These are phyloP conservation scores for Eudasyphora cyanicolor DNA, from an alignment of 2,888 invertebrate species.

Conservation along the genomic window DNA sequence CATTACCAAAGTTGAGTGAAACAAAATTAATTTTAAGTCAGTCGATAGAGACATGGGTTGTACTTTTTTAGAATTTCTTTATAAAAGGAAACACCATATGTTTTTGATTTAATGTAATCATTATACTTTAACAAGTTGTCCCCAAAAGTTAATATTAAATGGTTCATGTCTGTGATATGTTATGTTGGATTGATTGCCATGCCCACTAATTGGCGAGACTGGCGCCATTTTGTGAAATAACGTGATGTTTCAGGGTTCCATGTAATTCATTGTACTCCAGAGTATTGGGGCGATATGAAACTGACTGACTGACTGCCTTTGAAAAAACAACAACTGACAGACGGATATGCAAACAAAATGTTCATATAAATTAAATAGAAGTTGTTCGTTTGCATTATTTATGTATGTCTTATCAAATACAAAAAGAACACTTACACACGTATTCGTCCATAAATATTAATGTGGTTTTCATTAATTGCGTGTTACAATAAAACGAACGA, in stretches of 20 bases:
- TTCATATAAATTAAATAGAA: not conserved
- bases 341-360: not conserved
- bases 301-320: not conserved
- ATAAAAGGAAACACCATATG: too few species aligned
- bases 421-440: not conserved
- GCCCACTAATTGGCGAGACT: not conserved
- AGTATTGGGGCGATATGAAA: not conserved
- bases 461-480: conserved; percentile 12
- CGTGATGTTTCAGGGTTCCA: not conserved
- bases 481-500: not conserved
- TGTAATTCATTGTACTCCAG: not conserved
- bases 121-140: too few species aligned
- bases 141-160: not conserved
- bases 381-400: not conserved
- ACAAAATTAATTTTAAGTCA: too few species aligned
- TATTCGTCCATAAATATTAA: conserved; percentile 18
- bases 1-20: too few species aligned
- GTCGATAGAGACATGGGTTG: too few species aligned
- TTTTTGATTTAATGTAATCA: too few species aligned
- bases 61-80: too few species aligned
- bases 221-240: not conserved
- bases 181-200: too few species aligned
- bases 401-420: not conserved
- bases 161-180: not conserved
- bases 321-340: not conserved